Base-by-base conservation (phyloP, 2,888 invertebrate genomes). In the Arctia plantaginis region DNA sequence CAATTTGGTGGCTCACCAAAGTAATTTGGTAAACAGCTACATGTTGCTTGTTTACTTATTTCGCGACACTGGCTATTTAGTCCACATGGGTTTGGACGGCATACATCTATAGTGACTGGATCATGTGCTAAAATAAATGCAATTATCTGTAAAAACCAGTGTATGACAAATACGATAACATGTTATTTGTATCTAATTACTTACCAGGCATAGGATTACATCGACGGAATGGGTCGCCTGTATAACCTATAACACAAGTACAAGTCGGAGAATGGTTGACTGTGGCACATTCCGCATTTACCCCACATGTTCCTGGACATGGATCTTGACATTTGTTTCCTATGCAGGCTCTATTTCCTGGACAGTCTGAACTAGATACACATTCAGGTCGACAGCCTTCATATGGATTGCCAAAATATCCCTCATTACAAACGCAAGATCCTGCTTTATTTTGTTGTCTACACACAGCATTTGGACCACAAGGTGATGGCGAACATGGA, bases 301-400 rank as follows among this genome's bases (percentile, higher is more conserved):
- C 94, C 59, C 97, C 98, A 89, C 98, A 98, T 35, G 97, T 97
- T 74, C 98, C 97, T 0, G 97, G 97, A 85, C 98, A 98, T 35
- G 98, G 98, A 89, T 98, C 97, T 86, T 96, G 96, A 89, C 98
- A 98, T 92, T 97, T 97, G 84, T 97, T 97, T 80, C 96, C 96
- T 62, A 97, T 96, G 82, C 98, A 98, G 4, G 98, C 97, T 88
- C 96, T 96, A 87, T 97, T 97, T 62, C 97, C 97, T 4, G 97
- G 93, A 89, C 98, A 98, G 85, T 98, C 98, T 0, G 97, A 97
- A 88, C 97, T 97, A 65, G 97, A 90, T 0, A 97, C 94, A 91
- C 98, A 98, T 92, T 98, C 98, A 23, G 98, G 98, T 68, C 97
- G 96, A 90, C 98, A 98, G 35, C 97, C 97, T 92, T 97, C 97